phyloP scores from a whole-genome alignment of 2,797 vertebrate species.

The Lophotriccus pileatus region DNA sequence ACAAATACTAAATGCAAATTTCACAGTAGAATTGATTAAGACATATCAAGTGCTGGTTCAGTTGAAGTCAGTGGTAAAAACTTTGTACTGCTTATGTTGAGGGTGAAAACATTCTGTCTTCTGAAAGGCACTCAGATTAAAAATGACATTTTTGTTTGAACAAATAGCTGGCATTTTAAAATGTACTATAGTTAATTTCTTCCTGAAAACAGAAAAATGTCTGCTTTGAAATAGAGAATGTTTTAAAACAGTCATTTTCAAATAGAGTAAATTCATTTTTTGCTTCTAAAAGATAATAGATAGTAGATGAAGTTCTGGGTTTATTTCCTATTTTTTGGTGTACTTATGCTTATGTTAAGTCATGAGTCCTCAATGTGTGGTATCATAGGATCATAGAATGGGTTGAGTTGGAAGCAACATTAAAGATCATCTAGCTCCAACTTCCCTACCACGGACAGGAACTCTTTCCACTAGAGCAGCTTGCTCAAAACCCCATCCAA shows the following conservation, averaged over 20 bases:
- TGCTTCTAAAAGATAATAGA: not conserved
- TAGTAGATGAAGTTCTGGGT: not conserved
- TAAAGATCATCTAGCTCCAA: not conserved
- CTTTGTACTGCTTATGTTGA: not conserved
- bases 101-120: not conserved
- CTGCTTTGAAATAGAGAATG: not conserved
- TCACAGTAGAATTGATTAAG: not conserved
- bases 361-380: not conserved
- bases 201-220: not conserved
- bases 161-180: not conserved
- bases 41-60: not conserved
- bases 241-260: not conserved
- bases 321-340: not conserved
- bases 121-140: not conserved
- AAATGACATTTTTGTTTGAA: not conserved
- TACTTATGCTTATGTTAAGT: not conserved
- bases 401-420: not conserved
- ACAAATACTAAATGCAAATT: not conserved
- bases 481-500: not conserved
- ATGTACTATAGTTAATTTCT: not conserved
- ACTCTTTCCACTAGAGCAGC: not conserved
- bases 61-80: not conserved
- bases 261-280: not conserved
- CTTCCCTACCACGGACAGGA: not conserved
- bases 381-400: not conserved